These are phyloP conservation scores for Pygocentrus nattereri DNA, from an alignment of 2,797 vertebrate genomes.

Conservation along the genomic window DNA sequence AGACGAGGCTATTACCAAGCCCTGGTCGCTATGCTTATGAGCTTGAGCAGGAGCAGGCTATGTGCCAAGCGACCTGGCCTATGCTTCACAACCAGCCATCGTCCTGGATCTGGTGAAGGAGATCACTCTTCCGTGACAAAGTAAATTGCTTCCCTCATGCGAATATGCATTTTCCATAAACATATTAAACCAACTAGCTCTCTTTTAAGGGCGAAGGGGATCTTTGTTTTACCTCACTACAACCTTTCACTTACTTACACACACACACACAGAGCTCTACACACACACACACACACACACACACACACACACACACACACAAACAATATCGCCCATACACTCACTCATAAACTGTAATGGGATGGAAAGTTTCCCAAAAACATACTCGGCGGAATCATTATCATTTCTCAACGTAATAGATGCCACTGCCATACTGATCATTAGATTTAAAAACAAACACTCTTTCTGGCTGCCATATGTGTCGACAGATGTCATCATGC, in stretches of 20 bases:
- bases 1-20: constrained; percentile 70
- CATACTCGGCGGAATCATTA: constrained; percentile 63
- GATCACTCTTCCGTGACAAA: constrained; percentile 33
- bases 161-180: constrained; percentile 47
- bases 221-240: constrained; percentile 39
- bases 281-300: neutral
- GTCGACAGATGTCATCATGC: constrained; percentile 80
- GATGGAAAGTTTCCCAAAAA: constrained; percentile 38
- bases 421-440: constrained; percentile 71
- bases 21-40: constrained; percentile 50
- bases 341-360: constrained; percentile 25
- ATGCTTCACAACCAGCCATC: constrained; percentile 1
- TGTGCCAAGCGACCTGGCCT: constrained; percentile 34
- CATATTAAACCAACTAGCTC: constrained; percentile 15
- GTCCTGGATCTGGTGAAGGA: neutral
- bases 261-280: neutral
- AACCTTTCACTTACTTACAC: constrained; percentile 4
- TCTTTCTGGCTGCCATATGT: constrained; percentile 75
- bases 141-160: constrained; percentile 39
- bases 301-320: neutral
- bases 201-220: constrained; percentile 25
- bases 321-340: too few relatives aligned
- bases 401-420: constrained; percentile 66
- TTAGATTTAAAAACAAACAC: constrained; percentile 74
- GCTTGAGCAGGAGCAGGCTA: constrained; percentile 15